Evolutionary conservation across 2,888 invertebrate genomes (phyloP).

Genomic region (Fragum fragum): DNA sequence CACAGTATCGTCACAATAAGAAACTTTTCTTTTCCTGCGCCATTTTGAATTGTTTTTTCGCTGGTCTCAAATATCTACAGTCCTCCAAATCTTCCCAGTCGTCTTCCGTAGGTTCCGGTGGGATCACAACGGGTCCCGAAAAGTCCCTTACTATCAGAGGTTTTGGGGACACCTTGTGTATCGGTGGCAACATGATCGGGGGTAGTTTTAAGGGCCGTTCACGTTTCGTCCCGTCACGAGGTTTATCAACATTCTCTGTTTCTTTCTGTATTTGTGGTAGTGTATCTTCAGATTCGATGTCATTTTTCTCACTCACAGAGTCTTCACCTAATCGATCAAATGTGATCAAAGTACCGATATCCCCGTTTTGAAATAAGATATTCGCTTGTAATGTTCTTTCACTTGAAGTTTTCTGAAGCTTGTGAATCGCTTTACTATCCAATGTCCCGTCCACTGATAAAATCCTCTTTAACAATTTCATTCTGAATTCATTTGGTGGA

Average conservation of each 20-base stretch:
- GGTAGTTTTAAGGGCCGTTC: conserved; percentile 73
- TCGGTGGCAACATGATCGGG: conserved; percentile 74
- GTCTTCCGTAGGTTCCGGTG: conserved; percentile 68
- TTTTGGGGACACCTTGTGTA: conserved; percentile 69
- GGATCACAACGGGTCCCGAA: conserved; percentile 56
- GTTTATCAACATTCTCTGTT: conserved; percentile 25
- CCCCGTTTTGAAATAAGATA: conserved; percentile 73
- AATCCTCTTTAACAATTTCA: conserved; percentile 69
- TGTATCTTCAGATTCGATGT: conserved; percentile 29
- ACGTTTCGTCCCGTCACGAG: conserved; percentile 40
- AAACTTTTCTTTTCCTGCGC: conserved; percentile 42
- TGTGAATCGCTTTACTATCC: conserved; percentile 66
- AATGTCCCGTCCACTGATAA: conserved; percentile 70
- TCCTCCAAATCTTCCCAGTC: conserved; percentile 79
- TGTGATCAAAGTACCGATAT: conserved; percentile 73
- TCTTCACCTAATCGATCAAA: conserved; percentile 61
- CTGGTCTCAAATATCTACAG: conserved; percentile 76
- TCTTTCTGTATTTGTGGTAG: conserved; percentile 47
- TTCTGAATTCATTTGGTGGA: conserved; percentile 71
- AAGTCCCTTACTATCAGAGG: conserved; percentile 71
- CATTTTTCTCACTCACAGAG: conserved; percentile 31
- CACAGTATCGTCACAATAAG: conserved; percentile 6
- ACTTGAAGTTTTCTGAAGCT: conserved; percentile 68
- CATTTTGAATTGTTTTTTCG: conserved; percentile 60
- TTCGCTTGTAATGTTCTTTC: conserved; percentile 71